Base-by-base conservation (phyloP, 2,113 vertebrate genomes). In the Chunga burmeisteri region DNA sequence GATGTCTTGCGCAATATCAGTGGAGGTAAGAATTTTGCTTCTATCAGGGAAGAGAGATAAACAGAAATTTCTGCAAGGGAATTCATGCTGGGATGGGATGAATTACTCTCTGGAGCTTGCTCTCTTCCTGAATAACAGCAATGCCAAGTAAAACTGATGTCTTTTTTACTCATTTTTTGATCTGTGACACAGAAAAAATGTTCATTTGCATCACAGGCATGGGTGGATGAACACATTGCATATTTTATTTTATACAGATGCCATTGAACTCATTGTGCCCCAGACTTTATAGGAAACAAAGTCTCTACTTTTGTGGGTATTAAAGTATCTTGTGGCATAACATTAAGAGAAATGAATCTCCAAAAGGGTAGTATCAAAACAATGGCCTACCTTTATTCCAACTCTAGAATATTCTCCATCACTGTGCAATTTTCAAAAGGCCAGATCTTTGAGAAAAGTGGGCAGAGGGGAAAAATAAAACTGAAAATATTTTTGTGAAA, bases 401-500 rank as follows among this genome's bases (percentile, higher is more conserved):
- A 26, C 47, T 93, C 65, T 27, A 88, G 66, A 95, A 75, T 75
- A 88, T 70, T 77, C 44, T 80, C 42, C 65, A 55, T 58, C 61
- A 87, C 29, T 50, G 18, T 12, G 38, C 18, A 93, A 85, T 88
- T 90, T 88, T 92, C 74, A 90, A 68, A 93, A 81, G 65, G 53
- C 8, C 58, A 83, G 42, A 81, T 83, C 40, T 88, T 90, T 86
- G 34, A 92, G 38, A 88, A 88, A 88, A 81, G 17, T 40, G 62
- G 34, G 23, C 16, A 94, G 67, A 92, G 15, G 63, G 62, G 49
- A 84, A 96, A 94, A 93, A 91, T 27, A 55, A 83, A 63, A 77
- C 58, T 44, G 42, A 44, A 94, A 81, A 58, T 72, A 77, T 46
- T 80, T 93, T 90, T 92, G 16, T 92, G 50, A 94, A 92, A 90